Conservation (phyloP, 23 tunicate species). For the Ascidia mentula region DNA sequence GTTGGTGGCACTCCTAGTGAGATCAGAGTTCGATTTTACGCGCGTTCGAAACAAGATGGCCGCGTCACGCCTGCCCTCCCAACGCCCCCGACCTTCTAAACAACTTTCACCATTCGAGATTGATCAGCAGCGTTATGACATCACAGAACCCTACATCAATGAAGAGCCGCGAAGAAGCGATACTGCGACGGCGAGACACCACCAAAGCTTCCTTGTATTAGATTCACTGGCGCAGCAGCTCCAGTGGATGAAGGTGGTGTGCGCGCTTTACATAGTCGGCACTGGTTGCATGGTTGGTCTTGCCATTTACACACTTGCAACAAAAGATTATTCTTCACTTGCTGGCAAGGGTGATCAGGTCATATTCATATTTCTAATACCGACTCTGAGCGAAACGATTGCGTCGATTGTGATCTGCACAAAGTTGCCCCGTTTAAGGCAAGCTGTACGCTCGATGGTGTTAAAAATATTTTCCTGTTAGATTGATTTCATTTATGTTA, state of each 20-base stretch:
- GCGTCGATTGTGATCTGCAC: neutral
- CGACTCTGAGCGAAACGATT: neutral
- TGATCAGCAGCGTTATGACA: conserved; percentile 4
- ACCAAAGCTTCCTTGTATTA: neutral
- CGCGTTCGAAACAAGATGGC: neutral
- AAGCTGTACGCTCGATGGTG: neutral
- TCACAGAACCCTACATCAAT: neutral
- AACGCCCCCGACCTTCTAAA: neutral
- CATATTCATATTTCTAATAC: neutral
- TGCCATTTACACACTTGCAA: neutral
- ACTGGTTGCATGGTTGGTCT: neutral
- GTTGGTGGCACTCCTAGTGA: neutral
- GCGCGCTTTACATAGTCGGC: neutral
- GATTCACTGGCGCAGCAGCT: neutral
- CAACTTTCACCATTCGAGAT: neutral
- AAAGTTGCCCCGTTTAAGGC: neutral
- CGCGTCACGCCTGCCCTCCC: neutral
- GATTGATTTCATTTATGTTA: too few relatives aligned
- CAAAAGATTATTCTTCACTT: neutral
- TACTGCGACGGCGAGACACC: neutral
- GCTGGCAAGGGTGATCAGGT: neutral
- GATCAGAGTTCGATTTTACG: neutral
- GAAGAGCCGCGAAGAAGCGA: neutral
- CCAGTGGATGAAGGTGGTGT: neutral
- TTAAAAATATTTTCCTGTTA: neutral